Evolutionary conservation across 64 coral and sea anemone species (phyloP), one percentile per base, ranked within the genome.

Genomic region (Anthopleura sola): DNA sequence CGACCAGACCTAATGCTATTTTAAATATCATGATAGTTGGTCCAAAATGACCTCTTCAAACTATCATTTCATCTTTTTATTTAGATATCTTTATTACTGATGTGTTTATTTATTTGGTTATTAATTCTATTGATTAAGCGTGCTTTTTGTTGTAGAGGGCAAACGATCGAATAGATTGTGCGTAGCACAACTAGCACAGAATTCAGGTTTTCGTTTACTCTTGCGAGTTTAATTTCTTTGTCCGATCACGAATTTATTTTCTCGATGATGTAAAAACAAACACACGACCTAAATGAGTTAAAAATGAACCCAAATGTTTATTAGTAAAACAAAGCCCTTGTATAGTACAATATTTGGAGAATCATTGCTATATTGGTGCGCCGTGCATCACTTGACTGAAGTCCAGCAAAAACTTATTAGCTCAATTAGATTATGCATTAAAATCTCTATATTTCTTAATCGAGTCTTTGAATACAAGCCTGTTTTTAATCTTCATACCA

Each of bases 101-200:
- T 62, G 50, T 71, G 66, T 71, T 71, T 71, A 71, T 71, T 15
- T 71, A 71, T 71, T 71, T 71, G 14, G 29, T 20, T 71, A 71
- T 31, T 34, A 3, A 71, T 71, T 16, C 9, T 24, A n/a, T 26
- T 2, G 66, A 71, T 71, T 15, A 34, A 71, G n/a, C 28, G 26
- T 32, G 28, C 13, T 33, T 71, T 15, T 71, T 33, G 10, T 23
- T 71, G 34, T 66, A 0, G 4, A 44, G 40, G 40, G 40, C 40
- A 44, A 44, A 44, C 40, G 9, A 3, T 44, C 40, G 4, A 44
- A 3, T 26, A 24, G 60, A 9, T 23, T 26, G 60, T 28, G 60
- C n/a, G 60, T 26, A 10, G 60, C 55, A 56, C 40, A 44, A 44
- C 40, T 44, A 3, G 40, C 4, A 44, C 9, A 62, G 10, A 58